Conservation (phyloP, 2,113 vertebrate genomes). For the Etheostoma spectabile region DNA sequence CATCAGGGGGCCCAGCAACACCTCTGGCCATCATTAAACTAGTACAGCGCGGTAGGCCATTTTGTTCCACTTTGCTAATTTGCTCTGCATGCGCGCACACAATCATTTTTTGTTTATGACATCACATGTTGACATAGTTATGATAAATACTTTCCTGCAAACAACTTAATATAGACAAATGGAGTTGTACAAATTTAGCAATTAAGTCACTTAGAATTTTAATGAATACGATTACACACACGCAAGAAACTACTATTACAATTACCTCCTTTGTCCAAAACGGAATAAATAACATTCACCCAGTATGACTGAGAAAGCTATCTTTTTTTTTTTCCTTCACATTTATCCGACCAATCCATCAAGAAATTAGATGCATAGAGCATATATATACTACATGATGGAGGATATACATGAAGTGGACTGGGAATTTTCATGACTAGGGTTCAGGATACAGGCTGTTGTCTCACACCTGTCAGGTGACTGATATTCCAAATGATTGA, state of each 20-base stretch:
- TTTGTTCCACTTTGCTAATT: constrained; percentile 60
- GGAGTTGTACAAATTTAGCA: constrained; percentile 5
- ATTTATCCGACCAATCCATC: not conserved
- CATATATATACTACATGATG: not conserved
- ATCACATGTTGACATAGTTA: not conserved
- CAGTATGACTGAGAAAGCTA: not conserved
- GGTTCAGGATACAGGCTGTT: too few species aligned
- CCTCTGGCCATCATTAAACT: constrained; percentile 78
- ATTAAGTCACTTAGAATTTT: not conserved
- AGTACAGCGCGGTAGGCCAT: constrained; percentile 51
- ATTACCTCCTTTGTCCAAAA: not conserved
- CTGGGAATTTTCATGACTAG: not conserved
- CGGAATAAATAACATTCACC: not conserved
- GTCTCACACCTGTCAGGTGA: not conserved
- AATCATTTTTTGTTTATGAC: constrained; percentile 29
- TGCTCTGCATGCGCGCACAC: constrained; percentile 20
- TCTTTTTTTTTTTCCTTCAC: constrained; percentile 21
- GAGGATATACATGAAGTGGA: not conserved
- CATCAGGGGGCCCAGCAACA: constrained; percentile 55
- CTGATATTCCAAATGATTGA: not conserved
- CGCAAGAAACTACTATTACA: not conserved
- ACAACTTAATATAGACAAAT: constrained; percentile 19
- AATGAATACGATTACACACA: not conserved
- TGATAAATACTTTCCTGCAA: constrained; percentile 5
- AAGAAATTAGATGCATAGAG: not conserved